Percentiles rank a stretch among this genome's conserved stretches.
Evolutionary conservation across 2,888 invertebrate species (phyloP).

Genomic region (Erebia aethiops): DNA sequence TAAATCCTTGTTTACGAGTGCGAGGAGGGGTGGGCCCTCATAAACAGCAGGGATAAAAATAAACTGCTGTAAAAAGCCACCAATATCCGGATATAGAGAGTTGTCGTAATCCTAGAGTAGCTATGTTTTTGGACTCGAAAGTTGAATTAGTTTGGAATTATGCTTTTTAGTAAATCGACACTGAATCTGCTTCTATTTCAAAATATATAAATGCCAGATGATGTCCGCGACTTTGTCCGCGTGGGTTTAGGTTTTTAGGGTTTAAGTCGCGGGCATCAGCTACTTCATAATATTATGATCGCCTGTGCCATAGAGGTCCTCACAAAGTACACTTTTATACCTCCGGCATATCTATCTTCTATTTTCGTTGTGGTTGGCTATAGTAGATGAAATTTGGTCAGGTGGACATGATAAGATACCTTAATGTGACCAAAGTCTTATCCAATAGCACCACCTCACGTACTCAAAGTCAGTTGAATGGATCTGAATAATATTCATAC

Average conservation of each 20-base stretch:
- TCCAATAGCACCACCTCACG: background rate
- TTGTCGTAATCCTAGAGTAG: background rate
- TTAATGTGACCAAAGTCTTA: background rate
- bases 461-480: conserved; percentile 2
- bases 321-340: no score
- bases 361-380: no score
- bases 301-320: no score
- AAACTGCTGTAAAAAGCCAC: conserved; percentile 1
- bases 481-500: background rate
- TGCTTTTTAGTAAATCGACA: no score
- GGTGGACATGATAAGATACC: background rate
- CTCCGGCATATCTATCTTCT: no score
- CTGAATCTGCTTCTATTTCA: background rate
- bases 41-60: background rate
- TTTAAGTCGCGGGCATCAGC: no score
- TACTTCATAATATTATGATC: no score
- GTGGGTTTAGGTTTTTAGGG: no score
- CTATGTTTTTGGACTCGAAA: background rate
- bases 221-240: no score
- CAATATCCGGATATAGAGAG: background rate
- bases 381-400: no score
- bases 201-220: no score
- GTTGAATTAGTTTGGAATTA: background rate
- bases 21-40: background rate
- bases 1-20: conserved; percentile 6